Base-by-base conservation (phyloP, 2,113 vertebrate genomes). In the Chunga burmeisteri region DNA sequence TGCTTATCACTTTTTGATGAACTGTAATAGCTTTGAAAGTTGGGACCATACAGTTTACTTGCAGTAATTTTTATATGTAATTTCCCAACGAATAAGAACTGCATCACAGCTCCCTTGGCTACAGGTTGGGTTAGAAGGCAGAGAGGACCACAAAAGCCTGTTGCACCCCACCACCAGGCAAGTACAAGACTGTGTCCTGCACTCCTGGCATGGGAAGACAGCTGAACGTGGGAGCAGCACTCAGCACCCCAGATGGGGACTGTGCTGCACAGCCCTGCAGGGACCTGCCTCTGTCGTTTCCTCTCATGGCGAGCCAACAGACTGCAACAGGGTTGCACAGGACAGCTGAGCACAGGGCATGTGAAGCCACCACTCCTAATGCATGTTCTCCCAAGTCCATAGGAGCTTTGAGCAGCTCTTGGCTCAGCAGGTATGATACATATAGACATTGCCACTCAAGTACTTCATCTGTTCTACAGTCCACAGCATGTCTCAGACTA, bases 1-100 rank as follows among this genome's bases (percentile, higher is more conserved):
- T 81, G 50, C 52, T 91, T 81, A 67, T 74, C 65, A 38, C 47
- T 79, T 89, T 79, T 52, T 87, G 55, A 71, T 67, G n/a, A 91
- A 46, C 17, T 26, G 5, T 30, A 77, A 59, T 29, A 93, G 40
- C 59, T 90, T 90, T 62, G 59, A 56, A 94, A 62, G 36, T 29
- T 88, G 63, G 42, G 58, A 80, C 66, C 55, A 15, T 4, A 21
- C 15, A 67, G 15, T 47, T 86, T 50, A 32, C 8, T 4, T 38
- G 36, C 65, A 52, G 55, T 65, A 50, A 71, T 50, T 62, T 75
- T 55, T 40, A 32, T 13, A 13, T 30, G 16, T 9, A 23, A 59
- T 73, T 81, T 78, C 59, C 23, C 62, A 73, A 53, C 3, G 3
- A 68, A 86, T 8, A 47, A 68, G 52, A 47, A 29, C 26, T 12